Evolutionary conservation across 2,888 invertebrate species (phyloP).

Genomic region (Eugnorisma glareosa): DNA sequence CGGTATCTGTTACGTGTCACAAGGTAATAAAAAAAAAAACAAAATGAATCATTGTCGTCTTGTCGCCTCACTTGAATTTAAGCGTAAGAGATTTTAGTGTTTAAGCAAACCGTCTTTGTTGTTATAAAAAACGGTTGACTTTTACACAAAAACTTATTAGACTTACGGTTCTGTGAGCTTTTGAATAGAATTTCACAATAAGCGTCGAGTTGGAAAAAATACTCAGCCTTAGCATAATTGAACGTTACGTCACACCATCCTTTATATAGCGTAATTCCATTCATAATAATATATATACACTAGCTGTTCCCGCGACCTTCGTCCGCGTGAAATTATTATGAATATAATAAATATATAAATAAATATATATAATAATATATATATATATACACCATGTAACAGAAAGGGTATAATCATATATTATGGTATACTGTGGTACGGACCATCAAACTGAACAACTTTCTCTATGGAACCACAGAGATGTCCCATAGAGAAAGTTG

Average conservation of each 20-base stretch:
- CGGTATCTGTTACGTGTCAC: slow-evolving; percentile 44
- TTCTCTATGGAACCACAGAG: no score
- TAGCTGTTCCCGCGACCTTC: no score
- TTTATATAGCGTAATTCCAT: slow-evolving; percentile 19
- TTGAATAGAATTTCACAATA: slow-evolving; percentile 9
- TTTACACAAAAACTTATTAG: slow-evolving; percentile 34
- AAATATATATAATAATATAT: no score
- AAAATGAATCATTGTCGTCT: slow-evolving; percentile 40
- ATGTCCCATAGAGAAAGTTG: no score
- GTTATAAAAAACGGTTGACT: slow-evolving; percentile 25
- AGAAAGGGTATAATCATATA: no score
- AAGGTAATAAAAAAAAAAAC: slow-evolving; percentile 38
- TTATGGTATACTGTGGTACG: no score
- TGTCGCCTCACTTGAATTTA: slow-evolving; percentile 25
- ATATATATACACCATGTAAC: no score
- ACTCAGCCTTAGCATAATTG: neutral
- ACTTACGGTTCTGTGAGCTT: slow-evolving; percentile 10
- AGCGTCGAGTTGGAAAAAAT: slow-evolving; percentile 16
- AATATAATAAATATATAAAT: no score
- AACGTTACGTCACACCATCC: slow-evolving; percentile 8
- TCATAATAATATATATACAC: slow-evolving; percentile 1
- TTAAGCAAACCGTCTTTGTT: slow-evolving; percentile 37
- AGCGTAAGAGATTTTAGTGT: slow-evolving; percentile 29
- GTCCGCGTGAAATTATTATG: no score
- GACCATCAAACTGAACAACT: no score